These are phyloP conservation scores for Zaprionus lineosus DNA, from an alignment of 2,888 invertebrate genomes.

Conservation along the genomic window DNA sequence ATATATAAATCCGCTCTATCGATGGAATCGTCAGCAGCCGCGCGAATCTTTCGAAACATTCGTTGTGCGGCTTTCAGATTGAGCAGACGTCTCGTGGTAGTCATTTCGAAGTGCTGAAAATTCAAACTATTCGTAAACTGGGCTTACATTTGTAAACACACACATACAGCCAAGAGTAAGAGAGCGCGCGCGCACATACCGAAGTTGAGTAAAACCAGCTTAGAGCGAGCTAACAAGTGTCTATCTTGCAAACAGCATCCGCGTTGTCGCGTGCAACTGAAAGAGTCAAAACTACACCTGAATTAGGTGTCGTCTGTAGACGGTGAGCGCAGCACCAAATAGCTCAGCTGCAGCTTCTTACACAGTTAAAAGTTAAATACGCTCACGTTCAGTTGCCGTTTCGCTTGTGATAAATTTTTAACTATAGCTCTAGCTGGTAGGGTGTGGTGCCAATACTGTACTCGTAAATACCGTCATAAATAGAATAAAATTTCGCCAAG, in stretches of 20 bases:
- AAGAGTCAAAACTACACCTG: conserved; percentile 66
- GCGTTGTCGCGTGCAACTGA: conserved; percentile 55
- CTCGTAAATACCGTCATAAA: neutral
- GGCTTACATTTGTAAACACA: conserved; percentile 51
- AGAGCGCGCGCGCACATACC: conserved; percentile 44
- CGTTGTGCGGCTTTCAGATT: conserved; percentile 48
- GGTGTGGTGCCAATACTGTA: conserved; percentile 72
- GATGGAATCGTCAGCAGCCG: conserved; percentile 19
- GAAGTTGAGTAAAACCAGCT: conserved; percentile 59
- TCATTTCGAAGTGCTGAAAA: conserved; percentile 10
- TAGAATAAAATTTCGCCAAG: conserved; percentile 21
- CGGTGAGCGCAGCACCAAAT: conserved; percentile 48
- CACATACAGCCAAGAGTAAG: conserved; percentile 24
- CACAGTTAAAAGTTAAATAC: conserved; percentile 41
- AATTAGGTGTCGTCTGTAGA: conserved; percentile 47
- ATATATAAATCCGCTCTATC: conserved; percentile 8
- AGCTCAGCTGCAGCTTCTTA: conserved; percentile 38
- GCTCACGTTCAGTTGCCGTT: conserved; percentile 23
- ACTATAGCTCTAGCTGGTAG: conserved; percentile 42
- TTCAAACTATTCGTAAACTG: conserved; percentile 43
- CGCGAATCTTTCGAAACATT: conserved; percentile 51
- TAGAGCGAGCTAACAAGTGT: conserved; percentile 73
- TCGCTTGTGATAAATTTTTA: conserved; percentile 36
- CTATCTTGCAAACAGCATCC: conserved; percentile 68
- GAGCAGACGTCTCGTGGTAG: conserved; percentile 46